These are phyloP conservation scores for Chaetogeoica ovagalla DNA, from an alignment of 2,888 invertebrate species.

Conservation along the genomic window DNA sequence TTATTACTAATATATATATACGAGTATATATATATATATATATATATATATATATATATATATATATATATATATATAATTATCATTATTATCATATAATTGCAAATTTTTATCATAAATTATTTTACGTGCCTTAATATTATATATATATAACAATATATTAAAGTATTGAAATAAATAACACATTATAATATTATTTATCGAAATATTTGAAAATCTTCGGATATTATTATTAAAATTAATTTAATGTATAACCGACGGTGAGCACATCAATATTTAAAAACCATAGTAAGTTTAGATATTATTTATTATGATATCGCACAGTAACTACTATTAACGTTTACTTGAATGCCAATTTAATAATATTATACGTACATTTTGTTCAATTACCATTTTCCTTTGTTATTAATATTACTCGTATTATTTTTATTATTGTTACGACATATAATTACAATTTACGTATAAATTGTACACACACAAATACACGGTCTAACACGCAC, in stretches of 20 bases:
- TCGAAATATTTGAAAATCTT: slow-evolving; percentile 1
- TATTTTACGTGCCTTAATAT: slow-evolving; percentile 49
- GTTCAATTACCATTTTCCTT: slow-evolving; percentile 11
- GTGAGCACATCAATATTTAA: too few relatives aligned
- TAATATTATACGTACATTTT: slow-evolving; percentile 1
- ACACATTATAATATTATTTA: not conserved
- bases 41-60: not conserved
- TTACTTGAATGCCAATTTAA: slow-evolving; percentile 12
- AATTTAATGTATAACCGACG: not conserved
- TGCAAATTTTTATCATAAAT: slow-evolving; percentile 27
- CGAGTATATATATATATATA: not conserved
- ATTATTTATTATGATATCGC: not conserved
- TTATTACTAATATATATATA: not conserved
- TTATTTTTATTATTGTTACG: too few relatives aligned
- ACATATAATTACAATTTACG: not conserved
- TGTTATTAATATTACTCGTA: not conserved
- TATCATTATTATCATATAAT: slow-evolving; percentile 13
- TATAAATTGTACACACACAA: too few relatives aligned
- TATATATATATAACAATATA: not conserved
- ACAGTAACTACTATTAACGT: not conserved
- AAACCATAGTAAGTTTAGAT: too few relatives aligned
- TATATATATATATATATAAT: not conserved
- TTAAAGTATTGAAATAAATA: not conserved
- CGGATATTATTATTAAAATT: not conserved
- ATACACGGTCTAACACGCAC: too few relatives aligned